Evolutionary conservation across 2,797 vertebrate genomes (phyloP).

Genomic region (Eidolon dupreanum): DNA sequence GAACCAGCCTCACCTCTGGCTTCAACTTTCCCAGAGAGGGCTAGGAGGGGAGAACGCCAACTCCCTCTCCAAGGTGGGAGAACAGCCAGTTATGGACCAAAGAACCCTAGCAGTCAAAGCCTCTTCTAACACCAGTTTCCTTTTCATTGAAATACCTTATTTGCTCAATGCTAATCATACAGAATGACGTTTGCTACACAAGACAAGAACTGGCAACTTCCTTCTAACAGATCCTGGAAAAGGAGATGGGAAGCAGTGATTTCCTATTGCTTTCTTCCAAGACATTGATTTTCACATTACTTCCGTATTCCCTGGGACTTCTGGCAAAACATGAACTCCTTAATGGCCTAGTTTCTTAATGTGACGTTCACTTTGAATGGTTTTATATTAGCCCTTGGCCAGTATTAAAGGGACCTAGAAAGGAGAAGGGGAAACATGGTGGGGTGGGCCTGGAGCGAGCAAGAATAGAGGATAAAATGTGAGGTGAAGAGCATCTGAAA

Average conservation of each 20-base stretch:
- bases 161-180: background rate
- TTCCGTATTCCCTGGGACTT: background rate
- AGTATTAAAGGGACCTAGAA: background rate
- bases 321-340: background rate
- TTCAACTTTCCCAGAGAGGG: conserved; percentile 29
- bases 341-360: background rate
- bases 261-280: background rate
- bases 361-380: background rate
- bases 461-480: background rate
- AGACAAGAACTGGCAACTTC: background rate
- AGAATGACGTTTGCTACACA: background rate
- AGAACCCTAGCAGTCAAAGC: background rate
- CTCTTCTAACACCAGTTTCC: background rate
- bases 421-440: background rate
- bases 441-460: background rate
- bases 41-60: background rate
- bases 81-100: background rate
- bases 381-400: background rate
- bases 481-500: background rate
- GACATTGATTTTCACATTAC: background rate
- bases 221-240: background rate
- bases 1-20: conserved; percentile 49
- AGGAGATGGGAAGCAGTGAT: background rate
- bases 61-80: background rate
- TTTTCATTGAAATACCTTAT: background rate